Evolutionary conservation across 2,797 vertebrate genomes (phyloP).

Genomic region (Rhynchotus rufescens): DNA sequence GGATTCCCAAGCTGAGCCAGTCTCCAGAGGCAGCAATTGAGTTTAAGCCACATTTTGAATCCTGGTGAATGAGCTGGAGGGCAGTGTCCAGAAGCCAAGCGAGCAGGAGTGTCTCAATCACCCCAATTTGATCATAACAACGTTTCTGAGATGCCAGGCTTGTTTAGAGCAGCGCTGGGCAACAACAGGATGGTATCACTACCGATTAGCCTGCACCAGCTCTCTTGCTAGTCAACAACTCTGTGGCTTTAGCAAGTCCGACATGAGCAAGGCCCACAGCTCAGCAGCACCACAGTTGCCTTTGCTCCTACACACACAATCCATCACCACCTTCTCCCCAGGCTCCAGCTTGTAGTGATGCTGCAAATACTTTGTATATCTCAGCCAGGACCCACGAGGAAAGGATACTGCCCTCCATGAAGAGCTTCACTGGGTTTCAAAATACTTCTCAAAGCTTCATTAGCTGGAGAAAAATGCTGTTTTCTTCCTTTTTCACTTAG

Average conservation of each 20-base stretch:
- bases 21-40: background rate
- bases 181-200: background rate
- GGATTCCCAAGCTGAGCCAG: background rate
- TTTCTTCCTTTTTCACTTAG: conserved; percentile 9
- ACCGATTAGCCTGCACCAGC: background rate
- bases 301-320: background rate
- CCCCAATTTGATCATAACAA: background rate
- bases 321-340: background rate
- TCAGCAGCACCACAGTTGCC: background rate
- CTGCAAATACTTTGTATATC: background rate
- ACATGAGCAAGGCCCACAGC: background rate
- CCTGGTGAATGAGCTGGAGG: background rate
- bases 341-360: background rate
- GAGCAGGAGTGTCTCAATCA: background rate
- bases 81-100: background rate
- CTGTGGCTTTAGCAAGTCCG: background rate
- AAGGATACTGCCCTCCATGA: background rate
- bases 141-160: background rate
- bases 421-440: background rate
- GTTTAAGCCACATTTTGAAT: background rate
- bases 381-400: background rate
- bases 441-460: background rate
- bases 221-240: background rate
- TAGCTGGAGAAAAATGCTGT: background rate
- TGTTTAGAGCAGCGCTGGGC: background rate